Base-by-base conservation (phyloP, 2,888 invertebrate genomes). In the Timema podura region DNA sequence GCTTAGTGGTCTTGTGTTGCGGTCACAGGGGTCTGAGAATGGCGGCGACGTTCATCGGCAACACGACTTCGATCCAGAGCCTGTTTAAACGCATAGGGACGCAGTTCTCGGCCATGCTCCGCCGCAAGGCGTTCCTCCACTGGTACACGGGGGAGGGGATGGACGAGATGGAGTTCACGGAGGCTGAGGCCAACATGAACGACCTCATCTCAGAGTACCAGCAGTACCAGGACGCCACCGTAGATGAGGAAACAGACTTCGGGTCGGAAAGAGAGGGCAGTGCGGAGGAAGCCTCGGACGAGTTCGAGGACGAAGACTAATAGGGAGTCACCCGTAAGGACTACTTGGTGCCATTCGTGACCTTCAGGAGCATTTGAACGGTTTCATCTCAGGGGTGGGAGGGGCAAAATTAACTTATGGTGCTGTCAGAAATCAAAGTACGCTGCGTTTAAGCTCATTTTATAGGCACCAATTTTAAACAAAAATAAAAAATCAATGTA, bases 81-180 rank as follows among this genome's bases (percentile, higher is more conserved):
- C 81, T 95, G 77, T 95, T 95, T 85, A 93, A 93, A 83, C 86
- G 94, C 78, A 92, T 94, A 77, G 91, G 91, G 11, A 92, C 92
- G 81, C 93, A 93, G 82, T 94, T 93, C 82, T 90, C 91, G 46
- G 93, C 93, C 78, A 95, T 97, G 96, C 96, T 96, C 87, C 88
- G 95, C 76, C 90, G 96, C 77, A 96, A 95, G 83, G 96, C 96
- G 80, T 96, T 96, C 90, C 87, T 96, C 82, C 96, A 96, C 86
- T 96, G 96, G 96, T 97, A 96, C 85, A 96, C 95, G 30, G 96
- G 96, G 69, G 96, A 97, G 83, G 96, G 96, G 73, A 96, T 96
- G 96, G 96, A 96, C 83, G 95, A 96, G 84, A 92, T 95, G 93
- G 96, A 97, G 83, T 96, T 96, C 84, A 95, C 93, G 70, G 96